Base-by-base conservation (phyloP, 2,888 invertebrate species). In the Agrochola lota region DNA sequence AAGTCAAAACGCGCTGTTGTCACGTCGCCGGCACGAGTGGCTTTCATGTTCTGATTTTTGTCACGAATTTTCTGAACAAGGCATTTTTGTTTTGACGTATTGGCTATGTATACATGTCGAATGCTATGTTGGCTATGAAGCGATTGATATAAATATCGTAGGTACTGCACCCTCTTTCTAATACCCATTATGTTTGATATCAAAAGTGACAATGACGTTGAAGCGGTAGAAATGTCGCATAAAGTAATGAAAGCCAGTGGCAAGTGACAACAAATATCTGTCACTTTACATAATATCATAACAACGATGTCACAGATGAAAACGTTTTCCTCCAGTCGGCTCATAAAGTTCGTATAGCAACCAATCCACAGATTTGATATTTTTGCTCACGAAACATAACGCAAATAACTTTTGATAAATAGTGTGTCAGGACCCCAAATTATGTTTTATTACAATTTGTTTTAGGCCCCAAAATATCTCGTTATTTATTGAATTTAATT, bases 1-100 rank as follows among this genome's bases (percentile, higher is more conserved):
- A 87, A 88, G 88, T 87, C 85, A 89, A 90, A 90, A 89, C 89
- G 91, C 89, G 87, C 90, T 90, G 88, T 85, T 83, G 85, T 89
- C 87, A 88, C 85, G 86, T 88, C 83, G 82, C 75, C 43, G 52
- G 74, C 70, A 78, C 66, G 76, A 87, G 88, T 87, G 91, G 83
- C 86, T 84, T 73, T 87, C 80, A 77, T 86, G 86, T 87, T 87
- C 87, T 80, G 85, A 88, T 89, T 90, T 91, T 91, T 87, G 90
- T 88, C 89, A 85, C 83, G 89, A 87, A 85, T 87, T 88, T 86
- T 81, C 80, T 83, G 81, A 89, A 86, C 84, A 85, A 83, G 83
- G 74, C 76, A 72, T 84, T 82, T 72, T 71, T 74, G 78, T 81
- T 80, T 74, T 76, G 71, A 76, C 71, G 49, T 75, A 11, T 52